Evolutionary conservation across 2,797 vertebrate species (phyloP), one percentile per base, ranked within the genome.

Genomic region (Smutsia gigantea): DNA sequence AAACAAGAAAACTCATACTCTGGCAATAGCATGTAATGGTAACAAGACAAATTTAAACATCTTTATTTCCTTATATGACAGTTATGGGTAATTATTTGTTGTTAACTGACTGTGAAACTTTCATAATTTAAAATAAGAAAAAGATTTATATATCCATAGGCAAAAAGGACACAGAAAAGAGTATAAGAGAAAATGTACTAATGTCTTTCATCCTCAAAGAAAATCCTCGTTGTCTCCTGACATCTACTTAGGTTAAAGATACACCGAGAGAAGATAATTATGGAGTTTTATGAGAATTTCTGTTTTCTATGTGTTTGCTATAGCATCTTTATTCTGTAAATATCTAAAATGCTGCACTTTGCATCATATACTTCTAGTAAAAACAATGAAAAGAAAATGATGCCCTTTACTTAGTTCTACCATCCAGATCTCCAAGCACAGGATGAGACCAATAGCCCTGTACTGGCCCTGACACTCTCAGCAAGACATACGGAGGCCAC

Each of bases 21-120:
- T 95, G 57, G 74, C 46, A 93, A 78, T 34, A 66, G 10, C 72
- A 4, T 9, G 0, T 37, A 77, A 25, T 23, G 42, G 39, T 55
- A 86, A 87, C 37, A 95, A 69, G 49, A 57, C 25, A 95, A 94
- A 93, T 74, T 27, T 53, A 91, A 94, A 75, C 34, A 51, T 7
- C 34, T 11, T n/a, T 37, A 51, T 89, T 95, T 77, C 59, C 53
- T 91, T 25, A 82, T 68, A 46, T 31, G 37, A 87, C 23, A 90
- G 59, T 46, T 74, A 92, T 85, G 85, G 69, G 13, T 71, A 93
- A 92, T 53, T 85, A 53, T 81, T 95, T 85, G 21, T 77, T 90
- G 68, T 59, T 79, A 89, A 79, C 71, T 63, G 39, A 88, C 39
- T 90, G 63, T 74, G 85, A 78, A 93, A 25, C 8, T 53, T 96